Conservation (phyloP, 2,113 vertebrate species). For the Amphilophus citrinellus region DNA sequence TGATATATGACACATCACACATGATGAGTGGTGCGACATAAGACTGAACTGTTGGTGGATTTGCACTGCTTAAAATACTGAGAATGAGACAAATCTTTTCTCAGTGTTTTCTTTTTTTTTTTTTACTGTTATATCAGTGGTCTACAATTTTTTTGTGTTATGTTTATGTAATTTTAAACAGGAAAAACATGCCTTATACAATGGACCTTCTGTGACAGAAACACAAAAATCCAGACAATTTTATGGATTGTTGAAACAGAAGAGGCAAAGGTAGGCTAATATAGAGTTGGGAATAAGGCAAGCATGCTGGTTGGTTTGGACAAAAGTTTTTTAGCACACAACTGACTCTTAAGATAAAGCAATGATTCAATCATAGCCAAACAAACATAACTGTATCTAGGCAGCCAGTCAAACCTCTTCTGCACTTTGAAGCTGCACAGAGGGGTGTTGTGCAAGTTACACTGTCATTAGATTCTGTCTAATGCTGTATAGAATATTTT, state of each 20-base stretch:
- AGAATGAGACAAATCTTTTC: conserved; percentile 5
- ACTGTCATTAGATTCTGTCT: not conserved
- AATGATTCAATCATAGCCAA: not conserved
- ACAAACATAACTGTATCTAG: not conserved
- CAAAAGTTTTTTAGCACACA: not conserved
- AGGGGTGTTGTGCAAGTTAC: not conserved
- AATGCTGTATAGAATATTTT: not conserved
- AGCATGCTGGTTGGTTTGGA: not conserved
- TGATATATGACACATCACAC: conserved; percentile 35
- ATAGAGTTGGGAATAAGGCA: too few relatives aligned
- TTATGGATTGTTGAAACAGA: too few relatives aligned
- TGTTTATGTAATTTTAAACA: not conserved
- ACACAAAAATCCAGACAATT: too few relatives aligned
- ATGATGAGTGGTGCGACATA: conserved; percentile 37
- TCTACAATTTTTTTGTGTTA: not conserved
- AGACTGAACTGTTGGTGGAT: conserved; percentile 20
- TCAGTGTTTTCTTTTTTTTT: not conserved
- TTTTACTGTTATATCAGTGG: not conserved
- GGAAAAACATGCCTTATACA: not conserved
- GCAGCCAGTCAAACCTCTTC: not conserved
- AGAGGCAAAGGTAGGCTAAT: too few relatives aligned
- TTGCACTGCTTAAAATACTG: conserved; percentile 9
- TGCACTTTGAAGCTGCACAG: not conserved
- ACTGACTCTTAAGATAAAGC: not conserved
- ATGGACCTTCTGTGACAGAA: too few relatives aligned